A percentile compares a stretch with the other conserved stretches of the same genome.
Evolutionary conservation across 2,888 invertebrate species (phyloP).

Genomic region (Microchrysa polita): DNA sequence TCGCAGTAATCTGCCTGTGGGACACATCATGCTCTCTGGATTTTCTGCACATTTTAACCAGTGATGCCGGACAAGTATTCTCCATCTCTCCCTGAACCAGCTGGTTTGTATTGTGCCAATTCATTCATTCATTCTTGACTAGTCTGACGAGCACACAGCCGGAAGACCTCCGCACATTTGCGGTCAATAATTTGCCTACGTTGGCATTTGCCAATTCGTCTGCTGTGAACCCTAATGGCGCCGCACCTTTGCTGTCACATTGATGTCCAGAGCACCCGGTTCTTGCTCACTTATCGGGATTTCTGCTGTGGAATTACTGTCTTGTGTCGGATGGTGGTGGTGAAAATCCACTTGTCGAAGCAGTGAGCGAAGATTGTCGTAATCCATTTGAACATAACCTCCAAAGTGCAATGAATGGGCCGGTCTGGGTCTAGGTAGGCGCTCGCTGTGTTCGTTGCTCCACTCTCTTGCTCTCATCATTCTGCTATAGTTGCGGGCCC

Average conservation of each 20-base stretch:
- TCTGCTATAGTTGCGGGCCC: no score
- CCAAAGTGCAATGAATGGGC: slow-evolving; percentile 16
- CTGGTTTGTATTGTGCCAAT: background rate
- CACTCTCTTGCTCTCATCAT: no score
- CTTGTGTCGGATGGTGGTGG: no score
- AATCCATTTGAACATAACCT: slow-evolving; percentile 19
- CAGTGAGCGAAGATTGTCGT: background rate
- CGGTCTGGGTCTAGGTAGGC: no score
- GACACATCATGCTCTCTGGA: background rate
- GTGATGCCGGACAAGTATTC: slow-evolving; percentile 1
- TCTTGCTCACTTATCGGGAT: no score
- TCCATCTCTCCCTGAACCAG: no score
- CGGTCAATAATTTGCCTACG: slow-evolving; percentile 45
- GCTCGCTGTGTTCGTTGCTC: no score
- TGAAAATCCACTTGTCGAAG: no score
- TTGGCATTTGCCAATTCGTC: slow-evolving; percentile 53
- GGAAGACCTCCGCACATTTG: background rate
- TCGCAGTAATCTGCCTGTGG: no score
- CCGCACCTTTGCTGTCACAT: background rate
- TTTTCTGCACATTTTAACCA: background rate
- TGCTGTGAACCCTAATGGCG: background rate
- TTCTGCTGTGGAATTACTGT: no score
- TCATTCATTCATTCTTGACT: slow-evolving; percentile 30
- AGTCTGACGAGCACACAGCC: background rate
- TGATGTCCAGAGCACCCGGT: no score